Evolutionary conservation across 2,113 vertebrate genomes (phyloP).

Genomic region (Ellobius talpinus): DNA sequence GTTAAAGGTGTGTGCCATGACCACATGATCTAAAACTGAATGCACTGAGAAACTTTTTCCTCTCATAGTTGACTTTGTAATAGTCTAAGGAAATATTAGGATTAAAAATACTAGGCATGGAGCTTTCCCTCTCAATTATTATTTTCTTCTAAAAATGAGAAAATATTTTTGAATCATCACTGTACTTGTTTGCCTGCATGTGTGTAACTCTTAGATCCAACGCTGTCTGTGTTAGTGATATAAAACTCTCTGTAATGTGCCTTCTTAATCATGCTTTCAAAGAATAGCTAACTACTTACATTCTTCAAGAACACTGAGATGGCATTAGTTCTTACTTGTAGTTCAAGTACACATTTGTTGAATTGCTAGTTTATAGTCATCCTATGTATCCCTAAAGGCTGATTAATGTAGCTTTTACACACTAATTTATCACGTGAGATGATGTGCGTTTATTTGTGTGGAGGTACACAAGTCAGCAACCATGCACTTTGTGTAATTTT

Average conservation of each 20-base stretch:
- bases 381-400: slow-evolving; percentile 35
- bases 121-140: not conserved
- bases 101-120: not conserved
- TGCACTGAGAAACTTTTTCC: not conserved
- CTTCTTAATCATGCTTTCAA: slow-evolving; percentile 6
- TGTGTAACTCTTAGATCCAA: not conserved
- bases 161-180: not conserved
- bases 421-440: slow-evolving; percentile 51
- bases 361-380: slow-evolving; percentile 45
- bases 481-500: not conserved
- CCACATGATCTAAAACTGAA: not conserved
- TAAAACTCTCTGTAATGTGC: slow-evolving; percentile 25
- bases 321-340: slow-evolving; percentile 37
- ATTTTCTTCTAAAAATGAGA: not conserved
- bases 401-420: slow-evolving; percentile 22
- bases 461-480: not conserved
- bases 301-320: not conserved
- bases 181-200: not conserved
- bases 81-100: not conserved
- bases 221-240: not conserved
- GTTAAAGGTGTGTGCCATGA: too few relatives aligned
- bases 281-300: slow-evolving; percentile 10
- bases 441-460: not conserved
- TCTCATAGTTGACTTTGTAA: not conserved
- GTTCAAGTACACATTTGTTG: slow-evolving; percentile 15